A percentile compares a stretch with the other conserved stretches of the same genome.
Conservation (phyloP, 2,113 vertebrate species). For the Nanorana parkeri region DNA sequence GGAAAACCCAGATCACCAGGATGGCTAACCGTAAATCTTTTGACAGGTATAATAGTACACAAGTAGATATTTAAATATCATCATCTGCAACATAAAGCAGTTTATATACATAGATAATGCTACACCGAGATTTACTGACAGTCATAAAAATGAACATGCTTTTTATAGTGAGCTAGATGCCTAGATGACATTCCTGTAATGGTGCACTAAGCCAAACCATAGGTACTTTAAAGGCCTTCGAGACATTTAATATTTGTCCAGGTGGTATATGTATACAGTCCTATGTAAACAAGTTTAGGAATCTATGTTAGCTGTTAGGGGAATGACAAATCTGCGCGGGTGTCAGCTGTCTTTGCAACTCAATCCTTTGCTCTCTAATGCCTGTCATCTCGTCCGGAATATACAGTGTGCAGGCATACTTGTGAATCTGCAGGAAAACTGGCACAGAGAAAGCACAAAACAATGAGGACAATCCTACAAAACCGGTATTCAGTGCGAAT, state of each 20-base stretch:
- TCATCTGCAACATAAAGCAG: too few species aligned
- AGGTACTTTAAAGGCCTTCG: not conserved
- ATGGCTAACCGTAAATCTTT: too few species aligned
- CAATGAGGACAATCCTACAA: too few species aligned
- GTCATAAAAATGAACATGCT: too few species aligned
- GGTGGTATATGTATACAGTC: not conserved
- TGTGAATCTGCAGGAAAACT: not conserved
- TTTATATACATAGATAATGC: too few species aligned
- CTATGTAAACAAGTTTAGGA: conserved; percentile 39
- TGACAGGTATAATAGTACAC: too few species aligned
- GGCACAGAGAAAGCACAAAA: too few species aligned
- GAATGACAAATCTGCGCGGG: conserved; percentile 23
- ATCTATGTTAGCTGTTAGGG: not conserved
- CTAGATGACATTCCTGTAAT: not conserved
- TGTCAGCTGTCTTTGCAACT: conserved; percentile 4
- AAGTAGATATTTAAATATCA: too few species aligned
- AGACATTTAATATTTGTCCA: not conserved
- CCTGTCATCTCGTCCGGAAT: not conserved
- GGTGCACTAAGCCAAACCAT: not conserved
- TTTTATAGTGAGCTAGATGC: too few species aligned
- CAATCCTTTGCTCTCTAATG: not conserved
- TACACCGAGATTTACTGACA: too few species aligned
- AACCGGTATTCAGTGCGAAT: too few species aligned
- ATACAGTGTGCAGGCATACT: not conserved
- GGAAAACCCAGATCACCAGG: too few species aligned